Evolutionary conservation across 2,888 invertebrate species (phyloP).

Genomic region (Xylophagus ater): DNA sequence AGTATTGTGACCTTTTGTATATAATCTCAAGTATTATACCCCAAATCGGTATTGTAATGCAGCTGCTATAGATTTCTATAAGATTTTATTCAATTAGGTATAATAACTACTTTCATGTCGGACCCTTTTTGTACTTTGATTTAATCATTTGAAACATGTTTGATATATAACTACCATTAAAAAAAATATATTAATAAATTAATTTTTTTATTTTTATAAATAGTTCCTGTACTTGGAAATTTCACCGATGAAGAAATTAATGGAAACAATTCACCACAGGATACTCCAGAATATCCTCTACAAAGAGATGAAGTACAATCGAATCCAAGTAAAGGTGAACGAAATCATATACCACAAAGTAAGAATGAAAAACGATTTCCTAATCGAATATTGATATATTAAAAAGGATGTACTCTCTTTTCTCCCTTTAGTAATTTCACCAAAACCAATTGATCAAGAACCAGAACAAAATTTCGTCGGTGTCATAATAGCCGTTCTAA

Average conservation of each 20-base stretch:
- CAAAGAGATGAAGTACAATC: constrained; percentile 59
- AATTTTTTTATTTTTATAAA: constrained; percentile 13
- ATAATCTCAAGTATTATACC: too few relatives aligned
- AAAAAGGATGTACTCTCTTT: too few relatives aligned
- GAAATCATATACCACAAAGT: constrained; percentile 38
- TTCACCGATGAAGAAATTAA: constrained; percentile 49
- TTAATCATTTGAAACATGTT: too few relatives aligned
- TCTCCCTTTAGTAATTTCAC: constrained; percentile 32
- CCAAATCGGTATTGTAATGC: too few relatives aligned
- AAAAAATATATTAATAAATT: too few relatives aligned
- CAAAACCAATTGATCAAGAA: constrained; percentile 46
- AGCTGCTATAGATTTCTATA: too few relatives aligned
- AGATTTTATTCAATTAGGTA: too few relatives aligned
- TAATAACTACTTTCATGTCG: too few relatives aligned
- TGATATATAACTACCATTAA: too few relatives aligned
- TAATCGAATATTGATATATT: too few relatives aligned
- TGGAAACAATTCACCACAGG: constrained; percentile 36
- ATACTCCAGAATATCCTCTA: constrained; percentile 51
- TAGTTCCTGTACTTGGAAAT: constrained; percentile 50
- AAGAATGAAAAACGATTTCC: constrained; percentile 17
- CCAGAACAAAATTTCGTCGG: constrained; percentile 50
- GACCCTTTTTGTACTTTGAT: too few relatives aligned
- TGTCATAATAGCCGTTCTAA: constrained; percentile 56
- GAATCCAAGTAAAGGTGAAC: constrained; percentile 45
- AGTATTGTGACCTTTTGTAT: too few relatives aligned